Conservation (phyloP, 2,888 invertebrate genomes). For the Pycnomerus fuliginosus region DNA sequence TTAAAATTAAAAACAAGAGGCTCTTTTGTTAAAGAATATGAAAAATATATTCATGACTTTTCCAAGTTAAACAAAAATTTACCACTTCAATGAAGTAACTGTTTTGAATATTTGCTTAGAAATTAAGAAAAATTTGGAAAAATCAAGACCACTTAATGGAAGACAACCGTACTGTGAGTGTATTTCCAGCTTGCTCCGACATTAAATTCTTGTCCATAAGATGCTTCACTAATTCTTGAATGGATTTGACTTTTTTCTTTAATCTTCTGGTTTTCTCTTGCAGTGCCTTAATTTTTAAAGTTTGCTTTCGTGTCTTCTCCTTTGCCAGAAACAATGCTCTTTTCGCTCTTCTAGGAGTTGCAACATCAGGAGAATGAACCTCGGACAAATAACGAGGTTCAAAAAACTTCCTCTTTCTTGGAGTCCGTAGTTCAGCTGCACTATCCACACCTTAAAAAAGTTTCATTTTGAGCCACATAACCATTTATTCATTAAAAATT, state of each 20-base stretch:
- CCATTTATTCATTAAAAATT: too few species aligned
- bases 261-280: constrained; percentile 9
- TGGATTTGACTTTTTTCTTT: constrained; percentile 8
- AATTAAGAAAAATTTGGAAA: too few species aligned
- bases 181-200: constrained; percentile 19
- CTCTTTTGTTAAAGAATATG: too few species aligned
- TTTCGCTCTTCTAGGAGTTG: constrained; percentile 7
- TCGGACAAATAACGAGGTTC: constrained; percentile 17
- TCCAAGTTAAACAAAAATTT: too few species aligned
- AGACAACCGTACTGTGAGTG: constrained; percentile 17
- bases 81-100: too few species aligned
- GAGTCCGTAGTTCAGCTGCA: constrained; percentile 4
- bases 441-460: too few species aligned
- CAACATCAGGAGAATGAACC: constrained; percentile 5
- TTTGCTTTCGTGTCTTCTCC: background rate
- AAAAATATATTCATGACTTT: too few species aligned
- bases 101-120: too few species aligned
- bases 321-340: constrained; percentile 10
- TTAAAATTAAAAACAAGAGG: too few species aligned
- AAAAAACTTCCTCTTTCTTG: constrained; percentile 13
- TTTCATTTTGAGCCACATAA: too few species aligned
- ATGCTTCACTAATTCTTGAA: constrained; percentile 18
- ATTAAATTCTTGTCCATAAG: constrained; percentile 9
- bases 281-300: constrained; percentile 6
- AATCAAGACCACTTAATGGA: too few species aligned